Base-by-base conservation (phyloP, 2,113 vertebrate genomes). In the Hippopotamus amphibius region DNA sequence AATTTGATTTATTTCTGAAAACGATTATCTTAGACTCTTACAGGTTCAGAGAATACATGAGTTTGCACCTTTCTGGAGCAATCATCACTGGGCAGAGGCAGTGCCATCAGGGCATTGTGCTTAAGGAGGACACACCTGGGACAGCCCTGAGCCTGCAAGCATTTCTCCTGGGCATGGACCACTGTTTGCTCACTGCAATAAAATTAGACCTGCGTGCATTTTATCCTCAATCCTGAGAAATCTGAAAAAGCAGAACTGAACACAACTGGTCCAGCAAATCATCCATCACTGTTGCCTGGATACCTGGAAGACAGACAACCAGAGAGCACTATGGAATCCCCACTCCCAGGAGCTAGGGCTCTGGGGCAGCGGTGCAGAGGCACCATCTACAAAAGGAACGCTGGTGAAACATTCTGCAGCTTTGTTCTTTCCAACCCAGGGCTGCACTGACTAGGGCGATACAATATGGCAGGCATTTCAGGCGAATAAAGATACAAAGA, bases 381-480 rank as follows among this genome's bases (percentile, higher is more conserved):
- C 41, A 26, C 15, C 6, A 0, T 30, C 11, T 59, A 2, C 30
- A 15, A 12, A 14, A 7, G 48, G 55, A 24, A 21, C 12, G 16
- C 0, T 6, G 41, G 68, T 24, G 12, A 33, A 43, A 7, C 33
- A 1, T 28, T 68, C 59, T 50, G 41, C 8, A 13, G 11, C 41
- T 41, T 50, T 6, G 33, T 17, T 3, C 65, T 43, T 22, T 61
- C 72, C 16, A 50, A 3, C 22, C 50, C 41, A 7, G n/a, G 53
- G 28, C 22, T 28, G 33, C 53, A 30, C 33, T 28, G 14, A 6
- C 26, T 1, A 21, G 66, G 30, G 28, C 2, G 6, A 16, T 19
- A 4, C 3, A 22, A 37, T 0, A 3, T 0, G 8, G 5, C 3
- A 0, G 37, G 17, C 12, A 1, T 15, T 16, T 5, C 63, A 5